Evolutionary conservation across 2,888 invertebrate species (phyloP), one percentile per base, ranked within the genome.

Genomic region (Oligia latruncula): DNA sequence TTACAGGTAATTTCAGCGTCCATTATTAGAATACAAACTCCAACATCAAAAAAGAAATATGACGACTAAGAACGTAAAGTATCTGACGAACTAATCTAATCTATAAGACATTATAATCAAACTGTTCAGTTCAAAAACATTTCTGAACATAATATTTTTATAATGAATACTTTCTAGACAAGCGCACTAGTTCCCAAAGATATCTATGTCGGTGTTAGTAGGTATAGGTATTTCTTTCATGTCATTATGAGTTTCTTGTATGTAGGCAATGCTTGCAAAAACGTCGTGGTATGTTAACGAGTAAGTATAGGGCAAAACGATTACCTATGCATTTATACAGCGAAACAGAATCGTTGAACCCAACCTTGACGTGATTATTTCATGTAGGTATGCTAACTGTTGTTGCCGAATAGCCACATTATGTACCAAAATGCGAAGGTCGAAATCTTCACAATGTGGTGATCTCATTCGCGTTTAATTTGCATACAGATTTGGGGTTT

Each of bases 391-490:
- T 66, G 74, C 64, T 77, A 77, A 80, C 77, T 75, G 81, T 84
- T 76, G 81, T 83, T 77, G 83, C 78, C 74, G 82, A 87, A 88
- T 87, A 82, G 86, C 81, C 75, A 80, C 80, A 82, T 86, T 88
- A 84, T 87, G 82, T 83, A 83, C 82, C 79, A 88, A 90, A 88
- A 87, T 89, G 88, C 86, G 88, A 88, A 86, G 90, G 89, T 81
- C 78, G 82, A 77, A 75, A 81, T 71, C 80, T 90, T 90, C 90
- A 91, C 91, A 88, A 91, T 91, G 90, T 87, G 90, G 88, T 95
- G 95, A 95, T 95, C 93, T 95, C 95, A 95, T 93, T 92, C 90
- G 84, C 77, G 84, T 86, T 84, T 85, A 84, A 95, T 95, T 94
- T 95, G 92, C 95, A 95, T 95, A 92, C 91, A 87, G 82, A 92